phyloP scores from a whole-genome alignment of 2,888 invertebrate species.

The Phengaris alcon region DNA sequence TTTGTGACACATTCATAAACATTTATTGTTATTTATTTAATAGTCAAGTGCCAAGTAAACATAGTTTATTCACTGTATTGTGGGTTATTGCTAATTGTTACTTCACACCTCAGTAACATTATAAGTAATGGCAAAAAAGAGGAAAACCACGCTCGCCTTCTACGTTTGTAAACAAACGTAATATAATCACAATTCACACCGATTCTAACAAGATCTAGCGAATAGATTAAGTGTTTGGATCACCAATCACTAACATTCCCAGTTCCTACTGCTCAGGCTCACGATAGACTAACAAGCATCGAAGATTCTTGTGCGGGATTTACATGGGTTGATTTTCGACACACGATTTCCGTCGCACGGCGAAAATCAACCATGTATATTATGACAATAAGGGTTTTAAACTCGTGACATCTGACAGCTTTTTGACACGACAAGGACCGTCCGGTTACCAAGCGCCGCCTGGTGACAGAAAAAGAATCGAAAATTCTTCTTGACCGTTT shows the following conservation, averaged over 20 bases:
- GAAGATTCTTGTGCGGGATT: too few species aligned
- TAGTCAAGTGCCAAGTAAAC: not conserved
- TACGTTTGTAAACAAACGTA: not conserved
- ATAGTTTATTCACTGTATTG: not conserved
- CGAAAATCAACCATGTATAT: too few species aligned
- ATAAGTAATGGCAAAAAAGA: not conserved
- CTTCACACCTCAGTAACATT: not conserved
- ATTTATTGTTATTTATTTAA: constrained; percentile 7
- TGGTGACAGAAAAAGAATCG: too few species aligned
- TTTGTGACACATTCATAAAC: not conserved
- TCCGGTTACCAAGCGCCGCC: too few species aligned
- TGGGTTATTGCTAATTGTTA: not conserved
- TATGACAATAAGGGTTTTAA: too few species aligned
- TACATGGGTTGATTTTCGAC: too few species aligned
- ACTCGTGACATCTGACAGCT: too few species aligned
- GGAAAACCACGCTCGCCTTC: not conserved
- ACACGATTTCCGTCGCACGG: too few species aligned
- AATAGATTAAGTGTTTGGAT: not conserved
- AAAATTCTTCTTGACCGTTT: too few species aligned
- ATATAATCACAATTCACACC: not conserved
- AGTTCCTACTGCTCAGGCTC: too few species aligned
- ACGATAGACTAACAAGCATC: too few species aligned
- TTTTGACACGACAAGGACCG: too few species aligned
- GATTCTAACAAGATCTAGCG: not conserved
- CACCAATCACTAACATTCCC: not conserved